Conservation (phyloP, 2,113 vertebrate genomes). For the Nibea coibor region DNA sequence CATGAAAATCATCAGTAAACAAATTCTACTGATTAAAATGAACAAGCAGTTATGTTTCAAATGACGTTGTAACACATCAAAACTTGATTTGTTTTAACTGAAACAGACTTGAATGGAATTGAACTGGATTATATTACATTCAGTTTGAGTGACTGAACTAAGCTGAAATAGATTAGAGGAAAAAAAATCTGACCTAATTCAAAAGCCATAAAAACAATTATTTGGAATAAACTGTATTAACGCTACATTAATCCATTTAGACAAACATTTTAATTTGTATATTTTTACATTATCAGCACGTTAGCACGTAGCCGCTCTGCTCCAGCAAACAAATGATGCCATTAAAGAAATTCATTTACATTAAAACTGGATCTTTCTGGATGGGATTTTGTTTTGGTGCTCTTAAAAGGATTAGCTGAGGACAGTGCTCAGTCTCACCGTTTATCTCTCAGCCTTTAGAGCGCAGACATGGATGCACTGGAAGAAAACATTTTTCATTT, state of each 20-base stretch:
- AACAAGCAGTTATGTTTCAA: not conserved
- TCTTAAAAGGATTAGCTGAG: conserved; percentile 8
- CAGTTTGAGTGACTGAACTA: not conserved
- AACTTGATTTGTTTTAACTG: not conserved
- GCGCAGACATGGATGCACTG: conserved; percentile 1
- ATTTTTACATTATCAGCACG: conserved; percentile 10
- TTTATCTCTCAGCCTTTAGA: conserved; percentile 24
- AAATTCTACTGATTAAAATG: not conserved
- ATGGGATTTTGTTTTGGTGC: conserved; percentile 2
- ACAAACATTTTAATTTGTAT: not conserved
- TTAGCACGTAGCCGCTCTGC: not conserved
- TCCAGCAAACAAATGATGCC: not conserved
- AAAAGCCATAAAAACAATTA: not conserved
- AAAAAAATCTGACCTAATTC: conserved; percentile 2
- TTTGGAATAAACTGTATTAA: not conserved
- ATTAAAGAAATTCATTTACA: conserved; percentile 12
- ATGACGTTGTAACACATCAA: not conserved
- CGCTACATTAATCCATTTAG: not conserved
- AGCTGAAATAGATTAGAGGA: not conserved
- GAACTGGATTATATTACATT: not conserved
- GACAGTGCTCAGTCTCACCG: conserved; percentile 12
- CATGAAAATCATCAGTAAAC: conserved; percentile 3
- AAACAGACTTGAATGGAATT: not conserved
- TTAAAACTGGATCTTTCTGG: not conserved
- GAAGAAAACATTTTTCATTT: conserved; percentile 17